Base-by-base conservation (phyloP, 2,888 invertebrate genomes). In the Dynastes grantii region DNA sequence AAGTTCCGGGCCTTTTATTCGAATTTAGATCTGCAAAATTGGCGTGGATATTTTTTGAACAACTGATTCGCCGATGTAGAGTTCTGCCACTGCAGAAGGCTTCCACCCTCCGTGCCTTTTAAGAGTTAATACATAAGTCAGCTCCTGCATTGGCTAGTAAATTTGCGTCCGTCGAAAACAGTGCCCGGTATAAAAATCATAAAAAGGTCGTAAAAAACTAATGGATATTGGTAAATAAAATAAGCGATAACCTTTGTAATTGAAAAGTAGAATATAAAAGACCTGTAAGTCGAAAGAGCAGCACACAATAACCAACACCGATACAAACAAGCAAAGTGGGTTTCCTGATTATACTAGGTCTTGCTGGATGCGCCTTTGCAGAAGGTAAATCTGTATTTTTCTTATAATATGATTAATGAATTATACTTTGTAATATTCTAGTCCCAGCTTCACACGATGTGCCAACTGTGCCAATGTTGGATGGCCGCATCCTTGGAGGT, bases 401-500 rank as follows among this genome's bases (percentile, higher is more conserved):
- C 8, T 45, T 45, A 11, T 45, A 37, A 37, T 37, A 37, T 45
- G 32, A 45, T 11, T 9, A 9, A 0, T 11, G 8, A 11, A 45
- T 45, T 45, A 45, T 45, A 45, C 6, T 45, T 9, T 8, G 45
- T 8, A 8, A 45, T 45, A 9, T 45, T 45, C 2, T 45, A 45
- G n/a, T 51, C n/a, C 22, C 27, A 71, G 55, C 51, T 32, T 22
- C n/a, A 51, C 40, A 40, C 22, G 65, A 75, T 40, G 40, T n/a
- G 22, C 76, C 78, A 61, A 67, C 27, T 16, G 78, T 76, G 6
- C 78, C 78, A 5, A 78, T 78, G 76, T 49, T 78, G 13, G 78
- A 76, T 71, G 82, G 82, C 45, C 84, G 85, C 78, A 88, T 88
- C 27, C 83, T 87, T 13, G 87, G 87, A 2, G 88, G 88, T 13